A percentile compares a stretch with the other conserved stretches of the same genome.
These are phyloP conservation scores for Bos javanicus DNA, from an alignment of 2,113 vertebrate genomes.

Conservation along the genomic window DNA sequence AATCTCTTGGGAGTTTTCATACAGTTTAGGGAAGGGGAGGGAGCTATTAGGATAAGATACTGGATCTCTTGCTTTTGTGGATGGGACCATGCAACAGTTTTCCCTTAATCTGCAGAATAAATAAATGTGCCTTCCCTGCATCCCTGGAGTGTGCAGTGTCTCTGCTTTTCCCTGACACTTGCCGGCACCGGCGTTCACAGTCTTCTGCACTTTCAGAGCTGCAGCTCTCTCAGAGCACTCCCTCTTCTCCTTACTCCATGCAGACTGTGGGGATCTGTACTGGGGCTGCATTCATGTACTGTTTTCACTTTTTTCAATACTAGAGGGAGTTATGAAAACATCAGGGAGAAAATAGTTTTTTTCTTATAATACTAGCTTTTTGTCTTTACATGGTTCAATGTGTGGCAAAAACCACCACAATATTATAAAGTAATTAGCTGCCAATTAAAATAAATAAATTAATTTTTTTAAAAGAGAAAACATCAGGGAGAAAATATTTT, in stretches of 20 bases:
- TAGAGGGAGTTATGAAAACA: not conserved
- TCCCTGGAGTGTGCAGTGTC: not conserved
- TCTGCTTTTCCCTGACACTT: not conserved
- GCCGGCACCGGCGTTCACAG: rapidly evolving
- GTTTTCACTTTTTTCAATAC: not conserved
- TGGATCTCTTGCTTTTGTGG: not conserved
- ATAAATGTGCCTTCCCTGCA: not conserved
- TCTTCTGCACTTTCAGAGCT: not conserved
- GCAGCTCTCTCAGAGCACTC: not conserved
- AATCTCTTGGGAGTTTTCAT: not conserved
- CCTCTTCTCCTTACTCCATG: not conserved
- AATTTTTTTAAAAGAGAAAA: not conserved
- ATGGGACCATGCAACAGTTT: not conserved
- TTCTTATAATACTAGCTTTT: not conserved
- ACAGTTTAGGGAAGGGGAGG: not conserved
- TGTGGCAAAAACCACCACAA: not conserved
- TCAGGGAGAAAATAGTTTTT: not conserved
- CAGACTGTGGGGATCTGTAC: not conserved
- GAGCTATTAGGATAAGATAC: not conserved
- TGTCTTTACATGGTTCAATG: not conserved
- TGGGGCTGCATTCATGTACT: not conserved
- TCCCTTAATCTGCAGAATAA: not conserved
- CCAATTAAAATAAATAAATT: not conserved
- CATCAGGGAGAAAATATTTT: not conserved
- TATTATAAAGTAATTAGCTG: not conserved